These are phyloP conservation scores for Hafferia zeledoni DNA, from an alignment of 2,797 vertebrate species.

Conservation along the genomic window DNA sequence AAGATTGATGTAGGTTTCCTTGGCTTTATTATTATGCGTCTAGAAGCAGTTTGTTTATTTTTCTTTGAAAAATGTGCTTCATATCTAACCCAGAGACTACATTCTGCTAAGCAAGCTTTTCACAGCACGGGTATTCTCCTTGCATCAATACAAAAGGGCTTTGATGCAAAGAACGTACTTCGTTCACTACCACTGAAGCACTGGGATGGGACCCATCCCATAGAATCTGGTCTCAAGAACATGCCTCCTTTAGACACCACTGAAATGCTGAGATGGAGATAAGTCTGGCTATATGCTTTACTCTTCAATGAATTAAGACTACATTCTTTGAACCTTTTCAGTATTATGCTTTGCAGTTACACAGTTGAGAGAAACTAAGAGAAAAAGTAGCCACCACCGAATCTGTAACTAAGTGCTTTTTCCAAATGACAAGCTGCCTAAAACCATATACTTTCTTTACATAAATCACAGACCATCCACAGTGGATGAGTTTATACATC, in stretches of 20 bases:
- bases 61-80: not conserved
- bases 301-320: not conserved
- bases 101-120: not conserved
- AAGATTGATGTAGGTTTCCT: not conserved
- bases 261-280: not conserved
- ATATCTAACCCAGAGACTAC: not conserved
- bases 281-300: not conserved
- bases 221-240: not conserved
- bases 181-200: not conserved
- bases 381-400: not conserved
- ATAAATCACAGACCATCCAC: not conserved
- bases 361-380: not conserved
- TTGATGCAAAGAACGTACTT: not conserved
- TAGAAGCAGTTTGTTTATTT: not conserved
- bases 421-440: not conserved
- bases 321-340: not conserved
- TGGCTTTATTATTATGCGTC: not conserved
- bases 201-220: not conserved
- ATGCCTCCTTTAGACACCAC: not conserved
- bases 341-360: not conserved
- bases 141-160: not conserved
- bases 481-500: not conserved
- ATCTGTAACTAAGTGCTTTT: not conserved
- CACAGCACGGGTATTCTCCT: not conserved
- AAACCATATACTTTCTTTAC: not conserved